Base-by-base conservation (phyloP, 2,888 invertebrate species). In the Drosophila siamana region DNA sequence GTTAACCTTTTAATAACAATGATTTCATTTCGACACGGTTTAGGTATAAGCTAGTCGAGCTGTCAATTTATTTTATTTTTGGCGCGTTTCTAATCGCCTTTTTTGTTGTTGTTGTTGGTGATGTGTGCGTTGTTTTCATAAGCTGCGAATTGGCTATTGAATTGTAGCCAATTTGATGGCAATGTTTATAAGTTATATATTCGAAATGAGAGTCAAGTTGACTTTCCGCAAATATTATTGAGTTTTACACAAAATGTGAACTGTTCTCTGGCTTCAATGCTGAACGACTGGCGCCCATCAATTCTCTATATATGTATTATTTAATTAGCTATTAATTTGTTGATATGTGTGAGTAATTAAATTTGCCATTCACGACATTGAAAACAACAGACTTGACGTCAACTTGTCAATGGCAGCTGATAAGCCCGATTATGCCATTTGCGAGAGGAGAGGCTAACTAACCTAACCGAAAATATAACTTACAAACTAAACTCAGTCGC, bases 351-450 rank as follows among this genome's bases (percentile, higher is more conserved):
- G 15, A 15, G 36, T 38, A 38, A 38, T 38, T 38, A 60, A 60
- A 55, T 65, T 70, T 70, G 65, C 71, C 60, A 56, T 22, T 28
- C 30, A 24, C 54, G 71, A 72, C 71, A 72, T 72, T 75, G 54
- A 69, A 62, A 33, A 38, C 24, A 19, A 22, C 28, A 13, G 44
- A 22, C 40, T 56, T 72, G 70, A 75, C 72, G 73, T 73, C 76
- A 75, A 56, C 55, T 56, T 74, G 51, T 52, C 69, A 74, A 54
- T 69, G 57, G 11, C 56, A 13, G 40, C 46, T 74, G 74, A 74
- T 74, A 74, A 74, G 62, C 22, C 48, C 2, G 22, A 59, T 48
- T 46, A 30, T 28, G 51, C 28, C 16, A 24, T 19, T 46, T 28
- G n/a, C n/a, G 16, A 50, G 52, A 19, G 11, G 7, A 19, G 19